Percentiles rank a stretch among this genome's conserved stretches.
Evolutionary conservation across 2,888 invertebrate species (phyloP).

Genomic region (Hermaeophaga mercurialis): DNA sequence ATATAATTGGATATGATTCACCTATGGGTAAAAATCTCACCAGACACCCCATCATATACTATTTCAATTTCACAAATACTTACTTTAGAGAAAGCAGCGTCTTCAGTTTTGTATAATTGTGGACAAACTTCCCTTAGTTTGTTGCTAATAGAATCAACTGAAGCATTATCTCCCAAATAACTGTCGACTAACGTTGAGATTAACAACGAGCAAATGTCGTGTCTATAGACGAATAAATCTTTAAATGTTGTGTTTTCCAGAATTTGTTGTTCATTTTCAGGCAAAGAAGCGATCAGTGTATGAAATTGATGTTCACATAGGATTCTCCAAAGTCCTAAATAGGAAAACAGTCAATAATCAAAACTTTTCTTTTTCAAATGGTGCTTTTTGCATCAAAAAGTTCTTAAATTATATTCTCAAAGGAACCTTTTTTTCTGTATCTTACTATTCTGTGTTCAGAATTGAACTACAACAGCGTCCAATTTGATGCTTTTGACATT

Average conservation of each 20-base stretch:
- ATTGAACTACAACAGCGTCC: no score
- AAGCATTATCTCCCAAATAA: conserved; percentile 94
- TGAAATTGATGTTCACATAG: conserved; percentile 92
- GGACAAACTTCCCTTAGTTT: conserved; percentile 91
- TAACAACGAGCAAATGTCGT: conserved; percentile 75
- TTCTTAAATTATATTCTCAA: no score
- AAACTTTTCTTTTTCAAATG: no score
- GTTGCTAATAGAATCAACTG: conserved; percentile 88
- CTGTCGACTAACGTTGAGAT: conserved; percentile 87
- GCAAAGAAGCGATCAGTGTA: conserved; percentile 72
- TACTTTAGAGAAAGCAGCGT: conserved; percentile 94
- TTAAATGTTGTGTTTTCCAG: conserved; percentile 70
- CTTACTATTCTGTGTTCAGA: no score
- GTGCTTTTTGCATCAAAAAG: no score
- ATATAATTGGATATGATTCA: no score
- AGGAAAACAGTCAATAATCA: no score
- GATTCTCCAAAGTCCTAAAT: conserved; percentile 81
- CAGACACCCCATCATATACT: no score
- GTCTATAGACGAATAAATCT: conserved; percentile 78
- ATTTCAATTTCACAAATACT: conserved; percentile 28
- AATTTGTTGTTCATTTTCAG: conserved; percentile 68
- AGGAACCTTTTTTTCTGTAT: no score
- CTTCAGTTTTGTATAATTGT: conserved; percentile 90
- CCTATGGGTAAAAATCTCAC: no score
- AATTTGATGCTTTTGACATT: no score